These are phyloP conservation scores for Ophioninae sp. DNA, from an alignment of 2,888 invertebrate species.

Conservation along the genomic window DNA sequence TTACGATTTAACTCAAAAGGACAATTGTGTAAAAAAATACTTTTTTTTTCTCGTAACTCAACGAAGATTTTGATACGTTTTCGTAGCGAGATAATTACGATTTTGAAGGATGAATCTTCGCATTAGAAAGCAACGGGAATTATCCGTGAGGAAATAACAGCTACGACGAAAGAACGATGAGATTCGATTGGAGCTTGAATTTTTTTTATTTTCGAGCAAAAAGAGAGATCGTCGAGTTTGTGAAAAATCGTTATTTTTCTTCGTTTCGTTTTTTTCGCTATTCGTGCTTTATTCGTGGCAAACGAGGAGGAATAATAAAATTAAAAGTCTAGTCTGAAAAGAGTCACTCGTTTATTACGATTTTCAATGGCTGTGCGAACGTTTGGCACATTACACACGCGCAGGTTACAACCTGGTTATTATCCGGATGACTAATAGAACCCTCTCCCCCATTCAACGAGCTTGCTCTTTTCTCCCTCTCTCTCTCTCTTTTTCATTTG, in stretches of 20 bases:
- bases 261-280: neutral
- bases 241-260: neutral
- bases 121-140: neutral
- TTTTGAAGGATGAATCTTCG: neutral
- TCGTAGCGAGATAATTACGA: neutral
- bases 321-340: conserved; percentile 14
- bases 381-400: conserved; percentile 19
- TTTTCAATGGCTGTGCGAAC: conserved; percentile 13
- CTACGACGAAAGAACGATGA: neutral
- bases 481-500: conserved; percentile 3
- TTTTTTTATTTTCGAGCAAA: neutral
- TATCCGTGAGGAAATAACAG: neutral
- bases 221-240: neutral
- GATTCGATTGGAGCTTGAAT: neutral
- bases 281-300: neutral
- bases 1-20: too few species aligned
- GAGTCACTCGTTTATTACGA: conserved; percentile 23
- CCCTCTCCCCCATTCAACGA: conserved; percentile 16
- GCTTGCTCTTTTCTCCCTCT: conserved; percentile 4
- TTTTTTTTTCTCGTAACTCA: neutral
- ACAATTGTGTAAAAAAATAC: too few species aligned
- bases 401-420: conserved; percentile 45
- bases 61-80: neutral
- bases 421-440: conserved; percentile 54
- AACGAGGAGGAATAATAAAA: conserved; percentile 4